A percentile compares a stretch with the other conserved stretches of the same genome.
Conservation (phyloP, 2,797 vertebrate genomes). For the Phoxinus dragarum region DNA sequence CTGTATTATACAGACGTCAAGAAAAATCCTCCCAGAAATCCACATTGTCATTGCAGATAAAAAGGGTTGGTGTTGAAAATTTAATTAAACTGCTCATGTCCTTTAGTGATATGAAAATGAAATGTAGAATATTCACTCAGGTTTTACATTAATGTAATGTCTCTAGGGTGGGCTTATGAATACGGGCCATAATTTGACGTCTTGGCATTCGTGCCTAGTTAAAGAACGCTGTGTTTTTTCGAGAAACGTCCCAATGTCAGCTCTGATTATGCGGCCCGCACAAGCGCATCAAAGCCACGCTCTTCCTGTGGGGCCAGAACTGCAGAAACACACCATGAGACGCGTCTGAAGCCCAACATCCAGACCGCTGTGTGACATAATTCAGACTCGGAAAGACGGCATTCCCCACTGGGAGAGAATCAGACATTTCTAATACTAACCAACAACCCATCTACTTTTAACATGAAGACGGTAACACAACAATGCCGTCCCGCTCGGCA, state of each 20-base stretch:
- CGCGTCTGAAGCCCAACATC: not conserved
- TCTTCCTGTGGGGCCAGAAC: conserved; percentile 3
- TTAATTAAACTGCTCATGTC: not conserved
- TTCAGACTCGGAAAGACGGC: not conserved
- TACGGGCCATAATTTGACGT: conserved; percentile 2
- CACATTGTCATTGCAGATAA: not conserved
- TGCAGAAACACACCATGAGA: conserved; percentile 3
- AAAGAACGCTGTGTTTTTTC: not conserved
- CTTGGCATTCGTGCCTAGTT: conserved; percentile 15
- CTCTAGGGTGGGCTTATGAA: conserved; percentile 24
- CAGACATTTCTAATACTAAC: conserved; percentile 3
- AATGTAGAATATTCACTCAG: conserved; percentile 13
- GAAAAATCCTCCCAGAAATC: conserved; percentile 8
- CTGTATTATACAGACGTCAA: not conserved
- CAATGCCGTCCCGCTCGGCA: not conserved
- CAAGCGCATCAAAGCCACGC: conserved; percentile 20
- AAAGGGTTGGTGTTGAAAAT: not conserved
- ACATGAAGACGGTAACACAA: not conserved
- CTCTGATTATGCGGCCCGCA: conserved; percentile 1
- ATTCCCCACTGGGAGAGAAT: not conserved
- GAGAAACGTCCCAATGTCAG: not conserved
- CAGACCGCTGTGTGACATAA: not conserved
- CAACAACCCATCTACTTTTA: not conserved
- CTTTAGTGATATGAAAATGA: conserved; percentile 1
- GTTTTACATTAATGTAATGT: conserved; percentile 9